Evolutionary conservation across 2,113 vertebrate genomes (phyloP), one percentile per base, ranked within the genome.

Genomic region (Brachionichthys hirsutus): DNA sequence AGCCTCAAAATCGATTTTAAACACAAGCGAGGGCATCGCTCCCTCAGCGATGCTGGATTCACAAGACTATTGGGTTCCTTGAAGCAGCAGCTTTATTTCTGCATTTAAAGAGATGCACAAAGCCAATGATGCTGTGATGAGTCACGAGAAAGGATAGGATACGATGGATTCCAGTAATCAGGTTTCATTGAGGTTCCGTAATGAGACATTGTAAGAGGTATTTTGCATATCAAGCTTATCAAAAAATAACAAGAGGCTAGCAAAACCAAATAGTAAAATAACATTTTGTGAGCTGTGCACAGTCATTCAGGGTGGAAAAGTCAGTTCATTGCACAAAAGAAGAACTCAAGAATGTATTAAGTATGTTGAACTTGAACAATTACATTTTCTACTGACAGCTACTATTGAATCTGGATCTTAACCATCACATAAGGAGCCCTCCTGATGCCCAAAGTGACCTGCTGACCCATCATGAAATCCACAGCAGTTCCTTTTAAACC

Each of bases 211-310:
- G 59, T 67, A 75, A 61, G n/a, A n/a, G n/a, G n/a, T n/a, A n/a
- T n/a, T n/a, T n/a, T n/a, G n/a, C 51, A 63, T 30, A 82, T 84
- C 70, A 75, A 59, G 46, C 56, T 36, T 35, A 68, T 85, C 70
- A 74, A 54, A 67, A 59, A 52, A 62, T 46, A 78, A 70, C 74
- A 75, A 76, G 74, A 62, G 65, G 68, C 67, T 44, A 47, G 57
- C 41, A 44, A 51, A 60, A 30, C 24, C 24, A 30, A 30, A 30
- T 30, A 30, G 24, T 30, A 30, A 3, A 30, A 30, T 4, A 6
- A 30, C n/a, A n/a, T n/a, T 30, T 30, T 30, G 24, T 30, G 24
- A 30, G 3, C 24, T 30, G 24, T 4, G 6, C 24, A 30, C 24
- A 30, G 24, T 30, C 24, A 4, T 30, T 30, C 8, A 30, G 24